Base-by-base conservation (phyloP, 2,888 invertebrate genomes). In the Troides aeacus region DNA sequence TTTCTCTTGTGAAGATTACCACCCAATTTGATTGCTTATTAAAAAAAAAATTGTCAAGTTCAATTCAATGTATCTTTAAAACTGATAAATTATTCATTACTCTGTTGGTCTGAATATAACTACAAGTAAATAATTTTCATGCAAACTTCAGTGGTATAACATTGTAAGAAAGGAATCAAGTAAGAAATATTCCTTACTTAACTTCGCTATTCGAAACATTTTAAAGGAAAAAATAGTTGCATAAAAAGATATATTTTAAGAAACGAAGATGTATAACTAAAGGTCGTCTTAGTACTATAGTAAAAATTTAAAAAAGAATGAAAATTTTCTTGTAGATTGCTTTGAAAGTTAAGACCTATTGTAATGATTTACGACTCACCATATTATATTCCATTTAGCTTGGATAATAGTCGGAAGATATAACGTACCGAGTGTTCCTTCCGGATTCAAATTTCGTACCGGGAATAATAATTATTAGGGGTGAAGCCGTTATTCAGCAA, bases 381-480 rank as follows among this genome's bases (percentile, higher is more conserved):
- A 64, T 50, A 58, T 57, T 56, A 56, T 6, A 56, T 50, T 63
- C 24, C 59, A 23, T 59, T 63, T 39, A 60, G 50, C 36, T 57
- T 15, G 21, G n/a, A 59, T 63, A 64, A 68, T 69, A 69, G 57
- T 59, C 50, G 23, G 36, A 56, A 46, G 42, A 62, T 62, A 65
- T 56, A 57, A 58, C 62, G 50, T 53, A 62, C 63, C 21, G 61
- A 66, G 64, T 64, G 66, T 67, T 70, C 70, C 66, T 70, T 67
- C 70, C 70, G 67, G 70, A 61, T 62, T 23, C 59, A 23, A 67
- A 67, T 57, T 64, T 21, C 57, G 46, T 42, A 58, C 30, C 42
- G n/a, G 56, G 64, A 69, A 64, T 69, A 66, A 67, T 70, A 70
- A 67, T 64, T 60, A 56, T 63, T 12, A n/a, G 56, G 60, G 46